Base-by-base conservation (phyloP, 2,888 invertebrate species). In the Drosophila stalkeri region DNA sequence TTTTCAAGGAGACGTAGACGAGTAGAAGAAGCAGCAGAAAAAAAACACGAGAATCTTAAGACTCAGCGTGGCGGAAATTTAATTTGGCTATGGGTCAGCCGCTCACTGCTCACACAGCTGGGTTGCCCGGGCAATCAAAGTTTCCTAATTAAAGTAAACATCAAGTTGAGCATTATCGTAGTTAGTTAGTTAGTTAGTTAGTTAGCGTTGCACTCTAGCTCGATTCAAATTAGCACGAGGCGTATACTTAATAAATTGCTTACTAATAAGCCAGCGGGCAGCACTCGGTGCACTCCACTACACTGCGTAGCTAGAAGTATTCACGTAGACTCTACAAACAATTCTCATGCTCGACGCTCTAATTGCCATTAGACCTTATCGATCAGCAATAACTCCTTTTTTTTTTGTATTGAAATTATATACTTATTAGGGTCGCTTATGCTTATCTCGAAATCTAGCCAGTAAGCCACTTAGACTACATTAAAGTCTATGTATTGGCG, bases 91-190 rank as follows among this genome's bases (percentile, higher is more conserved):
- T 73, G 65, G 62, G 72, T 60, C 72, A 64, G 46, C 41, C 57
- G 52, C 72, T 80, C 55, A 27, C 51, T 60, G 61, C 67, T 12
- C 72, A 80, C 55, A 27, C 51, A 63, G 61, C 67, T 12, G 47
- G 47, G 80, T 74, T 82, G 75, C 73, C 69, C 9, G 11, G 76
- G 69, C 73, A 76, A 77, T 79, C 72, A 86, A 86, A 83, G 83
- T 85, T 86, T 86, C 62, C 72, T 77, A 75, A 85, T 85, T 89
- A 77, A 75, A 69, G 63, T 70, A 67, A 60, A 65, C 73, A 76
- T 51, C 59, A 64, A 72, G 62, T 55, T 47, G 51, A 51, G 64
- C 44, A 49, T 59, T 57, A 35, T 61, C 60, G 65, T 46, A 51
- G 35, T 35, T 51, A 35, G 35, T 18, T 51, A 20, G 51, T 51